Evolutionary conservation across 2,888 invertebrate genomes (phyloP).

Genomic region (Andrena chrysosceles): DNA sequence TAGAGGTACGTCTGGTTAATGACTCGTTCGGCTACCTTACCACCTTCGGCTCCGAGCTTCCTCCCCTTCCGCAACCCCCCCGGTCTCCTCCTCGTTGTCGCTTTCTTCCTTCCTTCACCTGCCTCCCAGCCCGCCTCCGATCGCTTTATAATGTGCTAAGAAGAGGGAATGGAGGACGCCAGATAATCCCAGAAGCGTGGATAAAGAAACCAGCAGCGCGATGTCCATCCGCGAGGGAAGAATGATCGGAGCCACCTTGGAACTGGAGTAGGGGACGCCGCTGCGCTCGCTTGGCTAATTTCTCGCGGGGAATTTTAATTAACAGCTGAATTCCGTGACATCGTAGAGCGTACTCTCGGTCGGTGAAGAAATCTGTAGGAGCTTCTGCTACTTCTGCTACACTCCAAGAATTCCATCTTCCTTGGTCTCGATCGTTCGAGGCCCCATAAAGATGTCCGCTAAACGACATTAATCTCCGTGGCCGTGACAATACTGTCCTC

Average conservation of each 20-base stretch:
- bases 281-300: not conserved
- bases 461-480: not conserved
- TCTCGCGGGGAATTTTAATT: slow-evolving; percentile 1
- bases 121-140: not conserved
- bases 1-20: slow-evolving; percentile 79
- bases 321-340: not conserved
- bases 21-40: slow-evolving; percentile 77
- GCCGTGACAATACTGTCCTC: not conserved
- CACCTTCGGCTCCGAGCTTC: slow-evolving; percentile 58
- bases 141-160: slow-evolving; percentile 8
- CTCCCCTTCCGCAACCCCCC: not conserved
- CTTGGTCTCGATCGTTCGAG: not conserved
- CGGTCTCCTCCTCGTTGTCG: not conserved
- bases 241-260: not conserved
- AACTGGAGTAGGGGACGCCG: not conserved
- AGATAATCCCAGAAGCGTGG: not conserved
- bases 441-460: not conserved
- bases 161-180: not conserved
- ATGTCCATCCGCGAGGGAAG: not conserved
- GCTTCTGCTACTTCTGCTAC: not conserved
- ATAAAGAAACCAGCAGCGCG: not conserved
- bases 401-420: not conserved
- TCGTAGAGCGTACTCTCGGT: not conserved
- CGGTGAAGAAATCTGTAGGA: not conserved
- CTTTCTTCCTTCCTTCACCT: not conserved